Evolutionary conservation across 2,888 invertebrate genomes (phyloP).

Genomic region (Aricia artaxerxes): DNA sequence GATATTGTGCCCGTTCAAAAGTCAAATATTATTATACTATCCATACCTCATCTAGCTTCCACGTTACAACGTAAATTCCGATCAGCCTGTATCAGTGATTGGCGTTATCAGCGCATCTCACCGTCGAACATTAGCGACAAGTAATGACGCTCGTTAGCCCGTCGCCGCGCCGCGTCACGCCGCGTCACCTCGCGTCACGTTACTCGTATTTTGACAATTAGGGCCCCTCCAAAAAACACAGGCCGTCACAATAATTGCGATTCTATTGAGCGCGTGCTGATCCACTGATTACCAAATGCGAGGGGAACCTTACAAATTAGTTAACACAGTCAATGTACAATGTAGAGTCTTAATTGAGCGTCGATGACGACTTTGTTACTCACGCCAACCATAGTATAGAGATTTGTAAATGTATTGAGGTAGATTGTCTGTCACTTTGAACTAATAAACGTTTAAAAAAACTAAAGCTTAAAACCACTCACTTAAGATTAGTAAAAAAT

Average conservation of each 20-base stretch:
- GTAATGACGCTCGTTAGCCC: conserved; percentile 51
- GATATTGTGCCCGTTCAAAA: too few species aligned
- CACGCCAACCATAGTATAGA: background rate
- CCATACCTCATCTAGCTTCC: too few species aligned
- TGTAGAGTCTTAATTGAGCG: background rate
- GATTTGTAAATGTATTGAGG: too few species aligned
- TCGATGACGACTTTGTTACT: background rate
- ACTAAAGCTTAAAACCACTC: too few species aligned
- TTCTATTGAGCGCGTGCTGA: background rate
- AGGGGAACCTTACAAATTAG: conserved; percentile 6
- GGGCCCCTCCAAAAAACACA: conserved; percentile 2
- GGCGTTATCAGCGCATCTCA: conserved; percentile 48
- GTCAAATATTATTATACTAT: too few species aligned
- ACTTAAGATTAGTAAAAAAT: too few species aligned
- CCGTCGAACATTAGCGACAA: background rate
- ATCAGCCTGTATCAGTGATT: conserved; percentile 52
- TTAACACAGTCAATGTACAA: background rate
- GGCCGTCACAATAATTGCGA: conserved; percentile 11
- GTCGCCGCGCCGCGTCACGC: conserved; percentile 1
- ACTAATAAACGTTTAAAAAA: too few species aligned
- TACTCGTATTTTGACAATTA: conserved; percentile 13
- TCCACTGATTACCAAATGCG: conserved; percentile 5
- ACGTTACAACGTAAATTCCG: background rate
- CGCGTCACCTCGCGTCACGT: conserved; percentile 13
- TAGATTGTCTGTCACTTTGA: too few species aligned